Base-by-base conservation (phyloP, 2,888 invertebrate species). In the Uloborus plumipes region DNA sequence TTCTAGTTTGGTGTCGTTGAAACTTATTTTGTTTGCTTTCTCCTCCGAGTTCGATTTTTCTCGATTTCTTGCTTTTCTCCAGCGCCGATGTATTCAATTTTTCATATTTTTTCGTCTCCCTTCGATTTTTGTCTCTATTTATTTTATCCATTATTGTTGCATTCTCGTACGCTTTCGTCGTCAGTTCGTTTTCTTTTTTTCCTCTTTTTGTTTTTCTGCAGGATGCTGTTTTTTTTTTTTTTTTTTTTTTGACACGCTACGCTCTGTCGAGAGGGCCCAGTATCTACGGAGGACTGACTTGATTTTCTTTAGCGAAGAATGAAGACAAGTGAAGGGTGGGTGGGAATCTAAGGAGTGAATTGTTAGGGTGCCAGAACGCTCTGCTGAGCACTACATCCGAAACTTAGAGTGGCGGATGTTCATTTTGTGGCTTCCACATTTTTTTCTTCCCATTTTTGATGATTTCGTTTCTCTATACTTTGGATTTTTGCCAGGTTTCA, bases 91-190 rank as follows among this genome's bases (percentile, higher is more conserved):
- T 80, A 80, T 80, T 80, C 80, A 80, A 80, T 80, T 80, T 80
- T 80, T 80, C 74, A 80, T 79, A 73, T 69, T 74, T 80, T 74
- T 74, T 74, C 62, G 55, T 73, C 22, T 58, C 74, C 58, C 53
- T 53, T 61, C 67, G 72, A 31, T 58, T 69, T 70, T 71, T 72
- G 62, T 74, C 70, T 62, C 61, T 73, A 69, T 69, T 79, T 79
- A 69, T 79, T 79, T 80, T 74, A 74, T 80, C 69, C 80, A 70
- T 74, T 80, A 80, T 80, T 80, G 80, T 80, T 80, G 69, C 74
- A 74, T 80, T 79, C 72, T 80, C 73, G 53, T 58, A 70, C 74
- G 74, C 74, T 78, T 80, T 72, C 72, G 80, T 74, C 80, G 64
- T 73, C 70, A 66, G 65, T 22, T 26, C 65, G 18, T 31, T n/a